Base-by-base conservation (phyloP, 37 sponge, comb jelly and placozoan genomes). In the Halichondria panicea region DNA sequence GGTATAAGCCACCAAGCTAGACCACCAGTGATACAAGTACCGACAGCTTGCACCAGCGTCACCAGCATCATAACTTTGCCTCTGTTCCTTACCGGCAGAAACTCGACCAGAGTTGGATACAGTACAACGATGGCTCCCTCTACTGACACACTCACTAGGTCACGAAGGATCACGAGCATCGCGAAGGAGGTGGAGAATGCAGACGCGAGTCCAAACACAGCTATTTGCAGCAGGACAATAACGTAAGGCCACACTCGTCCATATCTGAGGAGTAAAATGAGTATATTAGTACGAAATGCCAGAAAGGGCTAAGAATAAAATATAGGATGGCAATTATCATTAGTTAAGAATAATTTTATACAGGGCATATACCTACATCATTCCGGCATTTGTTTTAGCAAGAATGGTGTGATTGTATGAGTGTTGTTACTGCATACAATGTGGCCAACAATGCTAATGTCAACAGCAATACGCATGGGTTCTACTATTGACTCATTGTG, bases 1-100 rank as follows among this genome's bases (percentile, higher is more conserved):
- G 87, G 75, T 22, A 87, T 66, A 37, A 79, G 55, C 87, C 87
- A 87, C 80, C 81, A 87, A 1, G 87, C 81, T 30, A 87, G 38
- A 4, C 87, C 87, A 41, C 52, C 81, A n/a, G 76, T 24, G 2
- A 33, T 44, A 41, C 76, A 74, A 28, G 74, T 24, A 68, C 81
- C 87, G 6, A 80, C 8, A 0, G 81, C 71, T 39, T 53, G 61
- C 22, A 68, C 43, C 0, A 87, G 31, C 12, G 30, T 67, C 15
- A 72, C 31, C 19, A 54, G 62, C 21, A 68, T 3, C 61, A 68
- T 55, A 3, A 50, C 63, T 21, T 40, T 44, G 21, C 87, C 87
- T 68, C 87, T 67, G 65, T 75, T 60, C 44, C 36, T 48, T 3
- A 43, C 43, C n/a, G 87, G 87, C 0, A 87, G 71, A 40, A 79